Conservation (phyloP, 2,888 invertebrate genomes). For the Drosophila eohydei region DNA sequence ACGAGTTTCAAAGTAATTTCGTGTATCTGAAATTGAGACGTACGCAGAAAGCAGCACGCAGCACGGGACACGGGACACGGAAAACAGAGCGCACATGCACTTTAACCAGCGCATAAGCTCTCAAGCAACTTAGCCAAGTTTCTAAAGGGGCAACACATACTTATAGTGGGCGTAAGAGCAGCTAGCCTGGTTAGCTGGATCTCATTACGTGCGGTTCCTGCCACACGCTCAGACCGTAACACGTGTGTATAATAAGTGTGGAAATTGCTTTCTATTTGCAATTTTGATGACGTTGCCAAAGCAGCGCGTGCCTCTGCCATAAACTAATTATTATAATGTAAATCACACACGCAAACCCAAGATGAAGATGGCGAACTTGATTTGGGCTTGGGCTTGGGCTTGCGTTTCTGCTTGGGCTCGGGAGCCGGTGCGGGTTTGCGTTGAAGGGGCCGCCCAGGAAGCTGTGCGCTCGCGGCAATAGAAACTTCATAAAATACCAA, state of each 20-base stretch:
- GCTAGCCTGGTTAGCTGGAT: constrained; percentile 23
- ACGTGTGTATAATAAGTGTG: constrained; percentile 64
- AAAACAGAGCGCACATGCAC: constrained; percentile 34
- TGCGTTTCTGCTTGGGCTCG: background rate
- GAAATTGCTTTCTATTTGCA: constrained; percentile 69
- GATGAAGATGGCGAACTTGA: constrained; percentile 17
- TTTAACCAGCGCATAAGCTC: constrained; percentile 25
- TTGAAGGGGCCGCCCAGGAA: constrained; percentile 18
- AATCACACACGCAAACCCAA: constrained; percentile 54
- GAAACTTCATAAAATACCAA: constrained; percentile 42
- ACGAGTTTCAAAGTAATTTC: constrained; percentile 66
- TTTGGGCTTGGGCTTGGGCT: constrained; percentile 9
- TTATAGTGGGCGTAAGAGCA: constrained; percentile 20
- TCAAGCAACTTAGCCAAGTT: constrained; percentile 27
- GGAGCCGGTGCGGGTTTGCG: background rate
- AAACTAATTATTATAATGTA: constrained; percentile 69
- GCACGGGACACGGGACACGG: background rate
- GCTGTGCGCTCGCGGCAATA: constrained; percentile 21
- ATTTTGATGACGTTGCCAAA: constrained; percentile 54
- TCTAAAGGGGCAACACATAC: background rate
- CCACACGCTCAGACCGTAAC: constrained; percentile 9
- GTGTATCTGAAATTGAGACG: constrained; percentile 46
- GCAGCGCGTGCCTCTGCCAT: constrained; percentile 47
- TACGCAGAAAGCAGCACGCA: constrained; percentile 3
- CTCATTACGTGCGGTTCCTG: constrained; percentile 26